Conservation (phyloP, 2,888 invertebrate species). For the Chrysopilus asiliformis region DNA sequence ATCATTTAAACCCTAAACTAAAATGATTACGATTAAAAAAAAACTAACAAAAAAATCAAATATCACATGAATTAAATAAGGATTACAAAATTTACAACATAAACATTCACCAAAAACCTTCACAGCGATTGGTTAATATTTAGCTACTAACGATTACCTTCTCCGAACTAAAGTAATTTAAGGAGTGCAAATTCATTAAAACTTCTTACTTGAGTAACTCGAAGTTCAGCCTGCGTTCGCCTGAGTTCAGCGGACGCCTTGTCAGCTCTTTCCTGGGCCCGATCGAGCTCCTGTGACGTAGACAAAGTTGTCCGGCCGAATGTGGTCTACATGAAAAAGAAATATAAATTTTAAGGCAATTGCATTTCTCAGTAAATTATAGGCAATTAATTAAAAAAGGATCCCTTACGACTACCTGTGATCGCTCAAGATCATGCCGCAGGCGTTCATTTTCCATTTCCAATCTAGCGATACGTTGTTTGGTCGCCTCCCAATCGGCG, state of each 20-base stretch:
- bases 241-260: slow-evolving; percentile 73
- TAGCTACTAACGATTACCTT: too few relatives aligned
- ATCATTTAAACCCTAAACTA: too few relatives aligned
- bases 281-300: slow-evolving; percentile 69
- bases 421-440: slow-evolving; percentile 71
- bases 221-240: slow-evolving; percentile 75
- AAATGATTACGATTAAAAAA: too few relatives aligned
- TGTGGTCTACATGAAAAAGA: slow-evolving; percentile 39
- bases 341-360: too few relatives aligned
- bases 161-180: too few relatives aligned
- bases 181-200: too few relatives aligned
- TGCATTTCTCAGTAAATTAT: too few relatives aligned
- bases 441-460: slow-evolving; percentile 85
- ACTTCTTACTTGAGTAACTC: slow-evolving; percentile 61
- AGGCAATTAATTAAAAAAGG: not conserved
- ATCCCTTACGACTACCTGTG: slow-evolving; percentile 43
- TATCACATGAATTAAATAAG: too few relatives aligned
- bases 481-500: slow-evolving; percentile 48
- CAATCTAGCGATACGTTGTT: slow-evolving; percentile 64
- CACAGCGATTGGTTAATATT: too few relatives aligned
- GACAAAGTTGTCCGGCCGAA: slow-evolving; percentile 71
- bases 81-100: too few relatives aligned
- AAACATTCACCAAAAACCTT: too few relatives aligned
- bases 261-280: slow-evolving; percentile 73
- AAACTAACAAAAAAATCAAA: too few relatives aligned